phyloP scores from a whole-genome alignment of 2,113 vertebrate species.

The Passer domesticus region DNA sequence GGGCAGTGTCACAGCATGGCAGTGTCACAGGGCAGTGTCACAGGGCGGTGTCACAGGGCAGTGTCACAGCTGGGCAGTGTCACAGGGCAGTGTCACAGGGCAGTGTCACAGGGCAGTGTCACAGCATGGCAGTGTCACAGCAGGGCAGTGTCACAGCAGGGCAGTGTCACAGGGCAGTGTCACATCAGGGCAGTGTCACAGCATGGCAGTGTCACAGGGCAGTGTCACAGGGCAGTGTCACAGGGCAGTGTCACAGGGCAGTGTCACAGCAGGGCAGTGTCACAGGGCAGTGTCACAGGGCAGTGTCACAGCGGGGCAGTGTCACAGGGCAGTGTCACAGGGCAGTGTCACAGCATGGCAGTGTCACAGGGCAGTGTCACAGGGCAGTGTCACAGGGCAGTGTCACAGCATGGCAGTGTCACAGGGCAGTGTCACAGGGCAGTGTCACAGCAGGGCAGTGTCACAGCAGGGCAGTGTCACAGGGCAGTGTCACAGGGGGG shows the following conservation, averaged over 20 bases:
- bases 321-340: fast-evolving
- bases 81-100: fast-evolving
- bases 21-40: not conserved
- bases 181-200: not conserved
- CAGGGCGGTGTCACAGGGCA: not conserved
- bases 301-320: not conserved
- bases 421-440: not conserved
- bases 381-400: too few species aligned
- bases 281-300: not conserved
- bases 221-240: not conserved
- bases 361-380: too few species aligned
- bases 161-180: too few species aligned
- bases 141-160: not conserved
- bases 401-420: too few species aligned
- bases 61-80: not conserved
- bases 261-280: not conserved
- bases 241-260: too few species aligned
- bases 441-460: not conserved
- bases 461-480: not conserved
- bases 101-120: not conserved
- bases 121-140: fast-evolving
- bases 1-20: too few species aligned
- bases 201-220: not conserved
- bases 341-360: not conserved
- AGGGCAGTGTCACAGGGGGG: not conserved